A percentile compares a stretch with the other conserved stretches of the same genome.
phyloP scores from a whole-genome alignment of 2,888 invertebrate species.

The Theristus sp. region DNA sequence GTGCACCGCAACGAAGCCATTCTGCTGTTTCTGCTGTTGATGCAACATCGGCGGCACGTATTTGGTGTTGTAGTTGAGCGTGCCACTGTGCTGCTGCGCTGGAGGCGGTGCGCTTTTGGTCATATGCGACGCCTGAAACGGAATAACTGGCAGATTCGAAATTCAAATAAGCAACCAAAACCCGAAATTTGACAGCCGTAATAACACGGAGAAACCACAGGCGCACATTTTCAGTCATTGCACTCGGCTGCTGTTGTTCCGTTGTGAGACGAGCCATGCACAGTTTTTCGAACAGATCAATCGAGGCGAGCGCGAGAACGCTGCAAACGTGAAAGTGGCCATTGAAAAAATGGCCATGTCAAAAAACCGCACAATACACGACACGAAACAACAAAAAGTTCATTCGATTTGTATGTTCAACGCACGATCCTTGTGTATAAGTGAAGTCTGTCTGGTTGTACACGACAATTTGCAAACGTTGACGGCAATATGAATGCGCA shows the following conservation, averaged over 20 bases:
- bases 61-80: background rate
- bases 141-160: too few species aligned
- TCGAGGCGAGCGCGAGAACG: background rate
- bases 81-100: too few species aligned
- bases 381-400: background rate
- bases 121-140: too few species aligned
- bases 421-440: too few species aligned
- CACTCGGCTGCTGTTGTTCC: background rate
- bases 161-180: too few species aligned
- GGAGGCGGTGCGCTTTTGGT: too few species aligned
- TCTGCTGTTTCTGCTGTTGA: background rate
- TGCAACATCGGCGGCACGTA: background rate
- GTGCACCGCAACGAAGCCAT: background rate
- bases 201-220: too few species aligned
- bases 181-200: too few species aligned
- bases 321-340: background rate
- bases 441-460: too few species aligned
- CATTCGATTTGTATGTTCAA: too few species aligned
- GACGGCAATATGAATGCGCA: too few species aligned
- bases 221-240: background rate
- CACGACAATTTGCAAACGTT: background rate
- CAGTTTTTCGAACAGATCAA: background rate
- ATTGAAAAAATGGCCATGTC: background rate
- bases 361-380: background rate
- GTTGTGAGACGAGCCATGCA: background rate